Evolutionary conservation across 1,140 invertebrate species (phyloP).

Genomic region (Parapsyche elsis): DNA sequence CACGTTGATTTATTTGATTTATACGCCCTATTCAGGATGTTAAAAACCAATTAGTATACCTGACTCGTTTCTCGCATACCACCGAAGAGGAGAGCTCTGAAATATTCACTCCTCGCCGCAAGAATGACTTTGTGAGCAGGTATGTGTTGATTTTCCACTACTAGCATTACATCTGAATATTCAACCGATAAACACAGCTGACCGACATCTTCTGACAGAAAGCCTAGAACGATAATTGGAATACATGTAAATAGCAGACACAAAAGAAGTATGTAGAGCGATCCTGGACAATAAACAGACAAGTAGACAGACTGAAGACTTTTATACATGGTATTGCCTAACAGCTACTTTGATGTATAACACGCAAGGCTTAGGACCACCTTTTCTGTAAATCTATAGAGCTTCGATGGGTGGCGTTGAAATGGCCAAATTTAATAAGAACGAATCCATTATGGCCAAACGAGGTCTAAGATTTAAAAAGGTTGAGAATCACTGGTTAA

Average conservation of each 20-base stretch:
- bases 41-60: slow-evolving; percentile 56
- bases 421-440: too few relatives aligned
- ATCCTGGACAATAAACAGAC: too few relatives aligned
- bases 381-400: too few relatives aligned
- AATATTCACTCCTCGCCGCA: slow-evolving; percentile 94
- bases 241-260: not conserved
- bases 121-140: slow-evolving; percentile 88
- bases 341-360: not conserved
- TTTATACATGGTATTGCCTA: too few relatives aligned
- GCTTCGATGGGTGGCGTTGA: too few relatives aligned
- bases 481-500: too few relatives aligned
- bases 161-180: slow-evolving; percentile 90
- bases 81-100: slow-evolving; percentile 89
- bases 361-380: too few relatives aligned
- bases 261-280: too few relatives aligned
- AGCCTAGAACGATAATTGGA: slow-evolving; percentile 38
- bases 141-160: slow-evolving; percentile 87
- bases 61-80: slow-evolving; percentile 90
- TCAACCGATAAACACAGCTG: slow-evolving; percentile 86
- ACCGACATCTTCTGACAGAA: slow-evolving; percentile 79
- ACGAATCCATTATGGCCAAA: too few relatives aligned
- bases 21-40: not conserved
- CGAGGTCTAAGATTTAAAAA: too few relatives aligned
- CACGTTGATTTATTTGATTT: slow-evolving; percentile 3
- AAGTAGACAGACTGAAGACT: too few relatives aligned